phyloP scores from a whole-genome alignment of 2,888 invertebrate genomes.

The Pantelozetes paolii region DNA sequence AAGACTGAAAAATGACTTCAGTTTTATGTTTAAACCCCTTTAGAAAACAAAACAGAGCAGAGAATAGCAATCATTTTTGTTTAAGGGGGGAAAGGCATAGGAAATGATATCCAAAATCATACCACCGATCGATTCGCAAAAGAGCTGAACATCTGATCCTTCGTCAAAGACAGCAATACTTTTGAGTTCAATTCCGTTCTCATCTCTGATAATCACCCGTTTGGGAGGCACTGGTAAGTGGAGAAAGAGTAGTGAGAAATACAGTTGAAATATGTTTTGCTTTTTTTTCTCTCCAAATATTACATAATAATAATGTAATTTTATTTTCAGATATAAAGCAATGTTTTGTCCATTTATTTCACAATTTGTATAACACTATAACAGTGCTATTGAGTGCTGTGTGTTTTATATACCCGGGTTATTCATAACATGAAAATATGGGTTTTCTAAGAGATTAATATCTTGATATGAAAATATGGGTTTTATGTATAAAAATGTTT shows the following conservation, averaged over 20 bases:
- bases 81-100: too few species aligned
- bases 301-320: neutral
- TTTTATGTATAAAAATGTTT: too few species aligned
- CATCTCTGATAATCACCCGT: conserved; percentile 36
- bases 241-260: neutral
- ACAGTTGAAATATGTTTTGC: neutral
- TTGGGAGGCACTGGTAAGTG: conserved; percentile 22
- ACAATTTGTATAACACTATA: too few species aligned
- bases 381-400: too few species aligned
- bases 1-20: neutral
- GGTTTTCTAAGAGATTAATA: too few species aligned
- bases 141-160: conserved; percentile 36
- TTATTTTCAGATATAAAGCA: neutral
- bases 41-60: too few species aligned
- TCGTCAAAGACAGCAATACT: conserved; percentile 33
- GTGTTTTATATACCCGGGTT: too few species aligned
- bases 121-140: conserved; percentile 41
- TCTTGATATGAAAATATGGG: too few species aligned
- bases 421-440: too few species aligned
- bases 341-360: neutral
- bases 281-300: too few species aligned
- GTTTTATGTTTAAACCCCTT: too few species aligned
- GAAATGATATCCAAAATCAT: conserved; percentile 5
- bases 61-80: too few species aligned
- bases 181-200: conserved; percentile 26